Conservation (phyloP, 1,140 invertebrate species). For the Atta cephalotes region DNA sequence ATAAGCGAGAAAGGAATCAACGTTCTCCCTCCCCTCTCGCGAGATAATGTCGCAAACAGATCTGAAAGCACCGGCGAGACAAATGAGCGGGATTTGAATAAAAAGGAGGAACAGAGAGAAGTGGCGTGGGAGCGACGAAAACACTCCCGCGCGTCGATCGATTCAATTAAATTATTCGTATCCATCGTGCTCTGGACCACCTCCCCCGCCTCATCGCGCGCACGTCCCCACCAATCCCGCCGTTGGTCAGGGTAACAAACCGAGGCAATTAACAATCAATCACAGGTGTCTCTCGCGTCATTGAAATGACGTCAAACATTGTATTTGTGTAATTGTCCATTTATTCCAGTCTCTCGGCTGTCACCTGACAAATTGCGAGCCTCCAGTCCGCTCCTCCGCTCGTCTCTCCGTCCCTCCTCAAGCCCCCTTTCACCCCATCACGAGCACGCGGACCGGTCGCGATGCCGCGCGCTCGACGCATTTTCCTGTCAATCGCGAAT, state of each 20-base stretch:
- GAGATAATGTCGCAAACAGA: conserved; percentile 61
- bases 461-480: conserved; percentile 72
- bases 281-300: conserved; percentile 86
- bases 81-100: conserved; percentile 62
- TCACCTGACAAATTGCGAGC: conserved; percentile 85
- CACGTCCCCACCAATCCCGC: conserved; percentile 61
- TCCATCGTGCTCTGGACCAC: conserved; percentile 68
- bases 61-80: conserved; percentile 55
- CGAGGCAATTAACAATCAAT: conserved; percentile 87
- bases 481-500: conserved; percentile 83
- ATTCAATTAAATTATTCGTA: conserved; percentile 84
- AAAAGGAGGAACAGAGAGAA: conserved; percentile 33
- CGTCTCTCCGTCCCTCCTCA: conserved; percentile 45
- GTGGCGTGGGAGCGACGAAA: conserved; percentile 39
- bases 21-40: background rate
- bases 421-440: conserved; percentile 60
- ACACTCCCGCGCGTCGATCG: conserved; percentile 77
- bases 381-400: conserved; percentile 47
- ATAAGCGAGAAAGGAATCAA: conserved; percentile 36
- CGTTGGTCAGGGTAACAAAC: conserved; percentile 84
- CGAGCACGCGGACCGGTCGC: conserved; percentile 62
- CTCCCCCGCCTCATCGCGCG: conserved; percentile 15
- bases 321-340: conserved; percentile 87
- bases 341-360: conserved; percentile 86
- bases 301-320: conserved; percentile 87